phyloP scores from a whole-genome alignment of 2,888 invertebrate genomes.

The Notodonta dromedarius region DNA sequence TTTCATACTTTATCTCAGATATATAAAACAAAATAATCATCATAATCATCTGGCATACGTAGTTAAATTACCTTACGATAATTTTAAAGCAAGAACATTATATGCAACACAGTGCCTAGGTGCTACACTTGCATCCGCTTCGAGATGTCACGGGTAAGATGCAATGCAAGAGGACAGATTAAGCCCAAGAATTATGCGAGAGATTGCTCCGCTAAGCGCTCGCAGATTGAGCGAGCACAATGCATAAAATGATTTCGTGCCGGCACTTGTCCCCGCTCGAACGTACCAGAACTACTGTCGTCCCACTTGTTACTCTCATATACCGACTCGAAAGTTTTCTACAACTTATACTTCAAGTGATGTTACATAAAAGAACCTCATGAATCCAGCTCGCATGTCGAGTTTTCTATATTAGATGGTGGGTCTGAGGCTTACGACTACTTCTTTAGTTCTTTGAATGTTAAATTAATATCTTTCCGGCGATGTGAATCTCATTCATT shows the following conservation, averaged over 20 bases:
- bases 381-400: constrained; percentile 54
- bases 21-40: too few relatives aligned
- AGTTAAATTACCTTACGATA: too few relatives aligned
- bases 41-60: too few relatives aligned
- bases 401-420: constrained; percentile 49
- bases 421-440: constrained; percentile 45
- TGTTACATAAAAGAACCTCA: constrained; percentile 60
- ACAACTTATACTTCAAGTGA: constrained; percentile 61
- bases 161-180: constrained; percentile 29
- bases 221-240: constrained; percentile 41
- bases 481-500: constrained; percentile 49
- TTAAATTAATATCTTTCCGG: constrained; percentile 53
- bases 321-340: constrained; percentile 59
- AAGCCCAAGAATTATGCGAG: constrained; percentile 37
- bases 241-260: constrained; percentile 44
- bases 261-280: constrained; percentile 34
- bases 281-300: constrained; percentile 44
- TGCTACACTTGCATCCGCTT: constrained; percentile 7
- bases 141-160: constrained; percentile 26
- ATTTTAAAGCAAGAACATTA: too few relatives aligned
- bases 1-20: too few relatives aligned
- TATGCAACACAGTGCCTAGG: not conserved
- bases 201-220: constrained; percentile 40
- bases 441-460: constrained; percentile 48
- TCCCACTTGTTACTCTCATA: constrained; percentile 62